A percentile compares a stretch with the other conserved stretches of the same genome.
phyloP scores from a whole-genome alignment of 2,113 vertebrate genomes.

The Syrrhaptes paradoxus region DNA sequence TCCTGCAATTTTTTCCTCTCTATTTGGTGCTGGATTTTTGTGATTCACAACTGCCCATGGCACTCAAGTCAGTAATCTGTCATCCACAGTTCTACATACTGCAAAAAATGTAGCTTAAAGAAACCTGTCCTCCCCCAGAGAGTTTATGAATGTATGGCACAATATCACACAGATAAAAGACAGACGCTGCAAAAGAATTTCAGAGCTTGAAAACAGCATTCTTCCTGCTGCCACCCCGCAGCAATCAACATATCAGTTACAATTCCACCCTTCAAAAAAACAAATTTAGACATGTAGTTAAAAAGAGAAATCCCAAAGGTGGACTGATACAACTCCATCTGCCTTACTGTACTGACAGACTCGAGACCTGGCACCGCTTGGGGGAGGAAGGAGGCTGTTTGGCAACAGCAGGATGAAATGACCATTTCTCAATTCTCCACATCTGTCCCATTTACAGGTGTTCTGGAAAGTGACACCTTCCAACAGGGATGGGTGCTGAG shows the following conservation, averaged over 20 bases:
- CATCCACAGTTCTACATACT: not conserved
- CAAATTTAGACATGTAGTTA: not conserved
- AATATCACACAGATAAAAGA: not conserved
- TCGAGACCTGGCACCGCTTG: fast-evolving
- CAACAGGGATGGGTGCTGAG: not conserved
- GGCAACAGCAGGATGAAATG: not conserved
- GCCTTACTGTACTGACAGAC: not conserved
- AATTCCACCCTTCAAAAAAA: not conserved
- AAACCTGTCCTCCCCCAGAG: not conserved
- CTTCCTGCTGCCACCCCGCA: not conserved
- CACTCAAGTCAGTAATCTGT: not conserved
- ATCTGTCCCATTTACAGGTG: not conserved
- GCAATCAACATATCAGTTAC: not conserved
- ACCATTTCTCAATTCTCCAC: not conserved
- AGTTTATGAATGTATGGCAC: not conserved
- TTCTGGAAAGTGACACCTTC: not conserved
- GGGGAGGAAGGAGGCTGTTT: not conserved
- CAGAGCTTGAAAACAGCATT: not conserved
- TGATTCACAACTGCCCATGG: not conserved
- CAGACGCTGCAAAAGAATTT: not conserved
- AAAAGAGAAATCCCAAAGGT: not conserved
- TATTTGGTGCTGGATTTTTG: not conserved
- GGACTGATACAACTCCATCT: not conserved
- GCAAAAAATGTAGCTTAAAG: not conserved
- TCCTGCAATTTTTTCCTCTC: not conserved